Evolutionary conservation across 2,888 invertebrate species (phyloP).

Genomic region (Scotopteryx bipunctaria): DNA sequence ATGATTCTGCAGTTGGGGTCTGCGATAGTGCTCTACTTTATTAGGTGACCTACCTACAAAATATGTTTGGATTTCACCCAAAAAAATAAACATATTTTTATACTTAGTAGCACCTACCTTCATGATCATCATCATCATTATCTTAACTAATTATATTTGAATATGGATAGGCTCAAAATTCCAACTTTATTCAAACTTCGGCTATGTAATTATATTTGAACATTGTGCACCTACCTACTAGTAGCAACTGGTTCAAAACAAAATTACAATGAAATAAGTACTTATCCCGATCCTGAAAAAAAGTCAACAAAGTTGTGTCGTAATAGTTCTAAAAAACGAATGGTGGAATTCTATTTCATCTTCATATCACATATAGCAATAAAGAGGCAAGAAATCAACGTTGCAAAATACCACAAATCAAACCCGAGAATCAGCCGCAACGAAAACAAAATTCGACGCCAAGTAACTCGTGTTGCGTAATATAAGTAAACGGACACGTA

Average conservation of each 20-base stretch:
- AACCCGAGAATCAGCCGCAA: not conserved
- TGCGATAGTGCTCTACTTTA: not conserved
- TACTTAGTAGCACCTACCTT: too few relatives aligned
- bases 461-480: slow-evolving; percentile 12
- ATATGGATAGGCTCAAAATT: too few relatives aligned
- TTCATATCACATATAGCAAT: not conserved
- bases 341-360: not conserved
- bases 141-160: too few relatives aligned
- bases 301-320: not conserved
- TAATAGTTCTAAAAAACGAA: not conserved
- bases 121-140: not conserved
- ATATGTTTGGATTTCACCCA: not conserved
- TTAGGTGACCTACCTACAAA: not conserved
- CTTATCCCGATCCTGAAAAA: too few relatives aligned
- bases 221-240: too few relatives aligned
- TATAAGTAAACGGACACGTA: slow-evolving; percentile 9
- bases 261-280: too few relatives aligned
- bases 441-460: not conserved
- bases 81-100: too few relatives aligned
- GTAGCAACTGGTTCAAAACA: too few relatives aligned
- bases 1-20: not conserved
- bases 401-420: slow-evolving; percentile 11
- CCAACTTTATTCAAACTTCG: too few relatives aligned
- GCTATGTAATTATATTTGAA: too few relatives aligned
- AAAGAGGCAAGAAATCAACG: slow-evolving; percentile 3